Percentiles rank a stretch among this genome's conserved stretches.
These are phyloP conservation scores for Phalanger gymnotis DNA, from an alignment of 2,797 vertebrate genomes.

Conservation along the genomic window DNA sequence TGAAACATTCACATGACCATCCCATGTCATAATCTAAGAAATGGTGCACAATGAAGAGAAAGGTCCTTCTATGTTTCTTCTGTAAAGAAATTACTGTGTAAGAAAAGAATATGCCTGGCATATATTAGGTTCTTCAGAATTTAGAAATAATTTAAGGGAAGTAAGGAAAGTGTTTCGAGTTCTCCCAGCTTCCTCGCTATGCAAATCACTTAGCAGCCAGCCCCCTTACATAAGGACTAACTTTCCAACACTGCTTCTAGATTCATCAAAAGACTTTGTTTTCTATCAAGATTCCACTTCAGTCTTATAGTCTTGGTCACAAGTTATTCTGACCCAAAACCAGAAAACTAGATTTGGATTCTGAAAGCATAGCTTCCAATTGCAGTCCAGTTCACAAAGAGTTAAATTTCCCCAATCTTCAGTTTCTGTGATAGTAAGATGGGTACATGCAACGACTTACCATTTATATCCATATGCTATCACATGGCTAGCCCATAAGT, in stretches of 20 bases:
- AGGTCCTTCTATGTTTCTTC: background rate
- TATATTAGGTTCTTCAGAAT: background rate
- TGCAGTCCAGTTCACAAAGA: background rate
- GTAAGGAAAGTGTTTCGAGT: background rate
- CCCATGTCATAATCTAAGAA: background rate
- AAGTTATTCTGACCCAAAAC: background rate
- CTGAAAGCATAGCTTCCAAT: background rate
- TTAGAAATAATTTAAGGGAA: background rate
- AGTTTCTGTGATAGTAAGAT: background rate
- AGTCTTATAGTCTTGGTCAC: background rate
- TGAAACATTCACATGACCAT: background rate
- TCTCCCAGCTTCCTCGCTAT: background rate
- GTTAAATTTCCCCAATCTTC: background rate
- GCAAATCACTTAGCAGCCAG: background rate
- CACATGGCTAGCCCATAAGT: background rate
- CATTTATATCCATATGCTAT: background rate
- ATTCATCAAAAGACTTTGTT: background rate
- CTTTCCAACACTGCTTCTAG: background rate
- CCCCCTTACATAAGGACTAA: background rate
- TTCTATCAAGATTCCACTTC: slow-evolving; percentile 13
- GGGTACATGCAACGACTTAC: background rate
- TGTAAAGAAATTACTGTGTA: background rate
- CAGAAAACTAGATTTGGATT: slow-evolving; percentile 2
- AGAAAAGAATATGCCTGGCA: background rate
- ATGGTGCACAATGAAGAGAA: background rate